These are phyloP conservation scores for Thripadectes ignobilis DNA, from an alignment of 2,797 vertebrate genomes.

Conservation along the genomic window DNA sequence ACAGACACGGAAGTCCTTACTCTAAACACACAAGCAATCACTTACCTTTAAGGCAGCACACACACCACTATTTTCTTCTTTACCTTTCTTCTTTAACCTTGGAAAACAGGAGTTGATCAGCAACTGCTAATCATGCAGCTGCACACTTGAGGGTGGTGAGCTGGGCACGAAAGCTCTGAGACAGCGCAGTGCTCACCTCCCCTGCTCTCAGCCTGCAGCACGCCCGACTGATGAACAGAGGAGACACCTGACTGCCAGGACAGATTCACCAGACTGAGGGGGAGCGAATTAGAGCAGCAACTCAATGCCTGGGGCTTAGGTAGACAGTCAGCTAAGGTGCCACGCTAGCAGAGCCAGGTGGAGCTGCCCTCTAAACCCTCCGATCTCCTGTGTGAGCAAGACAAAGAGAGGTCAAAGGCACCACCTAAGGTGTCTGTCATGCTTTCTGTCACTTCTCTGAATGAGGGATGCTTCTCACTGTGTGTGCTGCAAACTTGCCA, in stretches of 20 bases:
- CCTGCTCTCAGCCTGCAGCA: not conserved
- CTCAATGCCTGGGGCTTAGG: not conserved
- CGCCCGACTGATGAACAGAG: rapidly evolving
- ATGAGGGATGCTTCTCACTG: not conserved
- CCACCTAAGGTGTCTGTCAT: rapidly evolving
- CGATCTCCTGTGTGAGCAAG: rapidly evolving
- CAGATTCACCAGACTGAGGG: not conserved
- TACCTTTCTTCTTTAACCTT: not conserved
- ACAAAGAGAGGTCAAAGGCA: not conserved
- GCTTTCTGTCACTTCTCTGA: not conserved
- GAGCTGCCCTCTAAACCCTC: not conserved
- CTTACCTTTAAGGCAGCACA: not conserved
- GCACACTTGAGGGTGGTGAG: not conserved
- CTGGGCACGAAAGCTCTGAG: not conserved
- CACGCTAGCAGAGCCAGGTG: not conserved
- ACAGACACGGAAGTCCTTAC: not conserved
- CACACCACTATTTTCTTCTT: not conserved
- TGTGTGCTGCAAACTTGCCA: not conserved
- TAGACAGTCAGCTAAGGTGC: not conserved
- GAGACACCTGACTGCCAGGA: not conserved
- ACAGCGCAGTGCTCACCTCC: not conserved
- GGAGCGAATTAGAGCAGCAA: not conserved
- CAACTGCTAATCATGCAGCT: not conserved
- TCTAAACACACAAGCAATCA: not conserved
- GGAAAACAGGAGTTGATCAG: not conserved